Percentiles rank a stretch among this genome's conserved stretches.
Conservation (phyloP, 2,113 vertebrate genomes). For the Vulpes lagopus region DNA sequence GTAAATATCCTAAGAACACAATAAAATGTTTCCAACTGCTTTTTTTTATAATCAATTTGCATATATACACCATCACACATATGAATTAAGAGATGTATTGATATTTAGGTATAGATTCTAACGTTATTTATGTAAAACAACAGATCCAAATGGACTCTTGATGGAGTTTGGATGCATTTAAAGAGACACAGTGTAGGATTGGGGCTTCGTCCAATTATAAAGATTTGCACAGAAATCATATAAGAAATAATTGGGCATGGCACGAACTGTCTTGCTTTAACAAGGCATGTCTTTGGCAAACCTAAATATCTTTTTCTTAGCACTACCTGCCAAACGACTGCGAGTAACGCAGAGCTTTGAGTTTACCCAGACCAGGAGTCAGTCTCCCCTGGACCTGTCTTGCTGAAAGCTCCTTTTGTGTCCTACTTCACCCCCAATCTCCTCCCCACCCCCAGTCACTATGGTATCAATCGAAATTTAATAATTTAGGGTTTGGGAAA, state of each 20-base stretch:
- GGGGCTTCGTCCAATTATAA: background rate
- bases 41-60: background rate
- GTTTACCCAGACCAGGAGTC: background rate
- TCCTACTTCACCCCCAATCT: background rate
- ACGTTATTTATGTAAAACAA: background rate
- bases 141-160: background rate
- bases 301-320: constrained; percentile 17
- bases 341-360: background rate
- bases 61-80: background rate
- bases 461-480: background rate
- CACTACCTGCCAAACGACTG: background rate
- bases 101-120: background rate
- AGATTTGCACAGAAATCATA: background rate
- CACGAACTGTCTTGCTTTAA: background rate
- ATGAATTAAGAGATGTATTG: background rate
- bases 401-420: background rate
- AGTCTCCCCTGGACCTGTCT: background rate
- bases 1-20: background rate
- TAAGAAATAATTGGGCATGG: background rate
- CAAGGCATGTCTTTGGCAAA: constrained; percentile 4
- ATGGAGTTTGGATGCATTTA: background rate
- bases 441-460: background rate
- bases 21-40: background rate
- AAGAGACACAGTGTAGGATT: background rate
- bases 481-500: background rate